These are phyloP conservation scores for Ceuthmochares aereus DNA, from an alignment of 2,113 vertebrate genomes.

Conservation along the genomic window DNA sequence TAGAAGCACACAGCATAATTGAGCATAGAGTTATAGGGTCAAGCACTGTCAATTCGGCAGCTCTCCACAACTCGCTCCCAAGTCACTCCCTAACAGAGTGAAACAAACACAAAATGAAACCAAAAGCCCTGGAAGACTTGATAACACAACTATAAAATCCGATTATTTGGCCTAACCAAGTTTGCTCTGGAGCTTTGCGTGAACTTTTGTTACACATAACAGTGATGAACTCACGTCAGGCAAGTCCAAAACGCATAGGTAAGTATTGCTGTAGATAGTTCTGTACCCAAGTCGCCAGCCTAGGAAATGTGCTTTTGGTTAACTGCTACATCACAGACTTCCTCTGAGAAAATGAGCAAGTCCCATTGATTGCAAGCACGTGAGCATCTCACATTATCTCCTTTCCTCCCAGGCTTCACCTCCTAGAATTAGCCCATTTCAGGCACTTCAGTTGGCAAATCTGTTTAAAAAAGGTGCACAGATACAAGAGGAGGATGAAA, in stretches of 20 bases:
- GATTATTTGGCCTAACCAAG: not conserved
- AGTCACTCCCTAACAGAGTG: not conserved
- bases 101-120: not conserved
- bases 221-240: not conserved
- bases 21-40: not conserved
- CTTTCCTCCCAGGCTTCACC: not conserved
- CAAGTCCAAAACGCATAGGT: not conserved
- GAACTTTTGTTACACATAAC: fast-evolving
- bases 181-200: not conserved
- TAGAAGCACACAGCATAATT: not conserved
- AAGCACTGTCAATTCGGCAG: not conserved
- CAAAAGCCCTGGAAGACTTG: not conserved
- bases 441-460: not conserved
- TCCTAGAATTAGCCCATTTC: not conserved
- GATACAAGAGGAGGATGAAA: not conserved
- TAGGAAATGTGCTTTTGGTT: not conserved
- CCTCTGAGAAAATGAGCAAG: not conserved
- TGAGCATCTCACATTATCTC: not conserved
- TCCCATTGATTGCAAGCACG: not conserved
- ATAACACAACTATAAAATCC: not conserved
- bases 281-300: not conserved
- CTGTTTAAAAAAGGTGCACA: not conserved
- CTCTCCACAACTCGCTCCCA: not conserved
- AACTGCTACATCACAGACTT: not conserved
- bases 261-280: not conserved